Base-by-base conservation (phyloP, 2,888 invertebrate genomes). In the Pycnomerus fuliginosus region DNA sequence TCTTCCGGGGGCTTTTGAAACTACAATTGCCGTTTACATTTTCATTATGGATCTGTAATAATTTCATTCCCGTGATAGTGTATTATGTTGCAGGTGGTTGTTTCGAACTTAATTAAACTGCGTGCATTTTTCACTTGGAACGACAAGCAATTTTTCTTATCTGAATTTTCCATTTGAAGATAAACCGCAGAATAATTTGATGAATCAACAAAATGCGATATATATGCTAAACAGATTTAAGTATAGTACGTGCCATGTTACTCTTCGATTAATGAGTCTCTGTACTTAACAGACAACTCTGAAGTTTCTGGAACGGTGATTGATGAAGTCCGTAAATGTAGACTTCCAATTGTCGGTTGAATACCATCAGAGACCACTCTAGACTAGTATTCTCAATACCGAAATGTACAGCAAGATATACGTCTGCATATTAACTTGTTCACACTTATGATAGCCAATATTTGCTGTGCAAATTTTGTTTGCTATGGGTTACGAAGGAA, bases 281-380 rank as follows among this genome's bases (percentile, higher is more conserved):
- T 53, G 56, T 60, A 60, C 54, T 58, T 61, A 60, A 62, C 60
- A 62, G 62, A 60, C 59, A 61, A 62, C 58, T 58, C 58, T 52
- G 57, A 55, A 55, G 55, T 54, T 57, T 52, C n/a, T n/a, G n/a
- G 57, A 57, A 58, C 54, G 58, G 60, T 63, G 62, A 63, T 63
- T 63, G 62, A 63, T 63, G 62, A 60, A 61, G 61, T 62, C 58
- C 53, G 55, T 56, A 58, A 61, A 61, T 62, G 61, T 61, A 56
- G 56, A 59, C 58, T 62, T 58, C 57, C 54, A 60, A 61, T 57
- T 59, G 59, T 56, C 52, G 51, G 50, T 45, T 47, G 55, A 55
- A 31, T 39, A 50, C 47, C 50, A 52, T 48, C 53, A 49, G 50
- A 33, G 41, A 55, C 33, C 34, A 46, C 37, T 42, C 44, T 37